Conservation (phyloP, 2,797 vertebrate species). For the Cyprinodon diabolis region DNA sequence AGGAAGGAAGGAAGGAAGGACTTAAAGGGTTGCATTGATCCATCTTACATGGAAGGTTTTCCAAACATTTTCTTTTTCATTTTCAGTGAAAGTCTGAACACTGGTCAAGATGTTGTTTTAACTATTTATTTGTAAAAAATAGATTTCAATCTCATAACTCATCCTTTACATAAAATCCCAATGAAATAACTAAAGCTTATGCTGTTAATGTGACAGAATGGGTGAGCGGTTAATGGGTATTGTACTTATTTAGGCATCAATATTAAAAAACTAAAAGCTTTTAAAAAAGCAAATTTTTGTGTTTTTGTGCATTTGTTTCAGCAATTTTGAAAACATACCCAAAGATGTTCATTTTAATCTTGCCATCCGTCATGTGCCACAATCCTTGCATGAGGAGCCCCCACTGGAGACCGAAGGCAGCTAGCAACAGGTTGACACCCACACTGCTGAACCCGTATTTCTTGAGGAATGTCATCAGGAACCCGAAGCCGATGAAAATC, state of each 20-base stretch:
- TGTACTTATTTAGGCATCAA: background rate
- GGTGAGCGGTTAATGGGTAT: background rate
- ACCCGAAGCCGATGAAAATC: slow-evolving; percentile 97
- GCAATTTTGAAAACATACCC: slow-evolving; percentile 73
- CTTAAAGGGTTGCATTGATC: too few relatives aligned
- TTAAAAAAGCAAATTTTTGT: background rate
- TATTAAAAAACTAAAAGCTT: background rate
- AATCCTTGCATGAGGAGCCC: slow-evolving; percentile 87
- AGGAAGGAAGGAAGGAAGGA: too few relatives aligned
- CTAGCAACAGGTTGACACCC: slow-evolving; percentile 91
- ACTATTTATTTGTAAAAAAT: background rate
- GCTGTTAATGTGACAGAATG: background rate
- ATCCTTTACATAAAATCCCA: background rate
- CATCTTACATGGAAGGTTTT: too few relatives aligned
- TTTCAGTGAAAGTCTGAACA: too few relatives aligned
- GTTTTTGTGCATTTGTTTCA: background rate
- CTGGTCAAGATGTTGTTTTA: too few relatives aligned
- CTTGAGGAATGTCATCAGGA: slow-evolving; percentile 98
- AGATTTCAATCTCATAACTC: background rate
- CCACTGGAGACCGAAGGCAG: slow-evolving; percentile 95
- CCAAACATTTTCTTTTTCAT: too few relatives aligned
- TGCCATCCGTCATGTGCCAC: slow-evolving; percentile 71
- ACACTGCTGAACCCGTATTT: slow-evolving; percentile 95
- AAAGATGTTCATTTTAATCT: slow-evolving; percentile 77
- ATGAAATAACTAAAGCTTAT: background rate